phyloP scores from a whole-genome alignment of 2,113 vertebrate species.

The Pantherophis guttatus region DNA sequence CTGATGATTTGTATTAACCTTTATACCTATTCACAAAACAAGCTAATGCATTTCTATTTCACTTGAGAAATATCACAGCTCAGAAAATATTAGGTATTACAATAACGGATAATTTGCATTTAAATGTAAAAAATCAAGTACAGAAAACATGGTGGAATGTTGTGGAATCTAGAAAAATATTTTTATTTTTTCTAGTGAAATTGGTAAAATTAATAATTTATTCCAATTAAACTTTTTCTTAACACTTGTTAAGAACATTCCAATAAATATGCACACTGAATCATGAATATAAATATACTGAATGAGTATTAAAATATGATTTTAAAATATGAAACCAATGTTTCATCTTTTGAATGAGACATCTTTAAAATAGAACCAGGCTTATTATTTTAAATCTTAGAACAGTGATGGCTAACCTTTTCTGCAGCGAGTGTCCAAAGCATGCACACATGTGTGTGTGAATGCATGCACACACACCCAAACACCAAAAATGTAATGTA shows the following conservation, averaged over 20 bases:
- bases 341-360: no score
- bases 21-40: not conserved
- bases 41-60: not conserved
- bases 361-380: not conserved
- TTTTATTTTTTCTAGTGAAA: not conserved
- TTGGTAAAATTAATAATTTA: conserved; percentile 1
- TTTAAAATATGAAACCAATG: not conserved
- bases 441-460: no score
- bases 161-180: not conserved
- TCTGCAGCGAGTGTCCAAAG: no score
- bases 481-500: no score
- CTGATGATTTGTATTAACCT: not conserved
- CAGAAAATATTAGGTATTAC: conserved; percentile 12
- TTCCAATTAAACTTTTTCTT: conserved; percentile 8
- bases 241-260: not conserved
- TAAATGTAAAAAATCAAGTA: not conserved
- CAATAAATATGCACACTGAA: not conserved
- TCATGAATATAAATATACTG: not conserved
- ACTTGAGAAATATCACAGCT: not conserved
- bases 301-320: not conserved
- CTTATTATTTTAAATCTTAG: not conserved
- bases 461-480: no score
- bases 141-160: not conserved
- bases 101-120: conserved; percentile 13
- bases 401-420: no score